Conservation (phyloP, 2,113 vertebrate species). For the Festucalex cinctus region DNA sequence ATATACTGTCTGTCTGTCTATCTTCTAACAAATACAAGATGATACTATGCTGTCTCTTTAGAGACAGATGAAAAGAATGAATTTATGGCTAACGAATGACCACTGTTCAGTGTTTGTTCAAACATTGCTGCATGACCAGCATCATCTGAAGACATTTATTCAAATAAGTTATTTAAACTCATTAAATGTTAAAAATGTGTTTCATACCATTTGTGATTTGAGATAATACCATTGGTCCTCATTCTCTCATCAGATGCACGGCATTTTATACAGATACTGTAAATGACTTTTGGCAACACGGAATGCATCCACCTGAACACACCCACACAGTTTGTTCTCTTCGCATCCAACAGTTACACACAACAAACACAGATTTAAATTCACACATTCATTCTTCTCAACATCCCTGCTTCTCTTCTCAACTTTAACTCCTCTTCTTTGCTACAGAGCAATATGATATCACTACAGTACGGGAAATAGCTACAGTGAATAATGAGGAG, state of each 20-base stretch:
- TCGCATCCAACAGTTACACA: slow-evolving; percentile 16
- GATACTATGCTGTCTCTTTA: not conserved
- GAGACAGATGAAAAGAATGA: not conserved
- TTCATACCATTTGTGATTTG: not conserved
- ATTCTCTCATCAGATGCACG: slow-evolving; percentile 9
- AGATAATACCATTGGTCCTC: not conserved
- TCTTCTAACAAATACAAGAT: not conserved
- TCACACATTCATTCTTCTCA: not conserved
- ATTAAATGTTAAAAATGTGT: too few species aligned
- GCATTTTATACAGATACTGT: slow-evolving; percentile 33
- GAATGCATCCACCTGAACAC: slow-evolving; percentile 23
- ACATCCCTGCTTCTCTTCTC: too few species aligned
- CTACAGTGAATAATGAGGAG: too few species aligned
- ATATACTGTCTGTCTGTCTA: not conserved
- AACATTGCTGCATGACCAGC: not conserved
- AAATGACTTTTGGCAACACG: slow-evolving; percentile 18
- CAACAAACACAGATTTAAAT: slow-evolving; percentile 2
- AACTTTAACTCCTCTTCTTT: too few species aligned
- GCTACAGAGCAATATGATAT: too few species aligned
- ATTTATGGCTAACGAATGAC: not conserved
- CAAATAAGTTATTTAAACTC: not conserved
- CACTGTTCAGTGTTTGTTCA: not conserved
- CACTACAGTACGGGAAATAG: too few species aligned
- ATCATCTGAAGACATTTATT: not conserved
- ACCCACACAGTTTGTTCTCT: slow-evolving; percentile 6